Percentiles rank a stretch among this genome's conserved stretches.
These are phyloP conservation scores for Spisula subtruncata DNA, from an alignment of 2,888 invertebrate genomes.

Conservation along the genomic window DNA sequence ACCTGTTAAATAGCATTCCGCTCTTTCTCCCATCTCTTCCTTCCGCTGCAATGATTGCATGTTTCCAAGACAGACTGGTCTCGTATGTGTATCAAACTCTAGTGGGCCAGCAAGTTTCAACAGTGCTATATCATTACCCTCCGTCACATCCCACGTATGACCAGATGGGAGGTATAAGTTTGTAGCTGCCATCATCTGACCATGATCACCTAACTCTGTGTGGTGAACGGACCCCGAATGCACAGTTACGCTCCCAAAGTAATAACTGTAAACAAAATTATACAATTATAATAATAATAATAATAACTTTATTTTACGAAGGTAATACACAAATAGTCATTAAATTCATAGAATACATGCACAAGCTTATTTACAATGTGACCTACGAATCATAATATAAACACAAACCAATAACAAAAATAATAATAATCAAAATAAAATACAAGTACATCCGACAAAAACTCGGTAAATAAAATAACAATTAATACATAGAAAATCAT, in stretches of 20 bases:
- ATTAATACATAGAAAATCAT: no score
- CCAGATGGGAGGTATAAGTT: neutral
- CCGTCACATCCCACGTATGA: neutral
- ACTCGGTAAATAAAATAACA: no score
- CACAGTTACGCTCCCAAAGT: neutral
- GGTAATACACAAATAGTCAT: no score
- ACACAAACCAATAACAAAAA: no score
- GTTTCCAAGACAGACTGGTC: conserved; percentile 47
- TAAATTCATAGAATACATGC: no score
- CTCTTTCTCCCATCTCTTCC: conserved; percentile 16
- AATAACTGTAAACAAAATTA: neutral
- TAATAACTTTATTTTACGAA: no score
- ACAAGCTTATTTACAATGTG: no score
- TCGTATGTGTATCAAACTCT: conserved; percentile 40
- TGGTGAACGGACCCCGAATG: neutral
- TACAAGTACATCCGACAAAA: no score
- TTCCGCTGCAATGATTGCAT: neutral
- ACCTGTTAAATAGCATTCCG: conserved; percentile 45
- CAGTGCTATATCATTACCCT: conserved; percentile 37
- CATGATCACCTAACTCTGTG: neutral
- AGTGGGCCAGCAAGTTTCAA: conserved; percentile 30
- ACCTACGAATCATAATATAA: no score
- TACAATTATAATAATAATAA: no score
- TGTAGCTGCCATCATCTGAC: neutral
- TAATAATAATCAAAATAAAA: no score